Percentiles rank a stretch among this genome's conserved stretches.
Conservation (phyloP, 1,140 invertebrate species). For the Brachionus asplanchnoidis region DNA sequence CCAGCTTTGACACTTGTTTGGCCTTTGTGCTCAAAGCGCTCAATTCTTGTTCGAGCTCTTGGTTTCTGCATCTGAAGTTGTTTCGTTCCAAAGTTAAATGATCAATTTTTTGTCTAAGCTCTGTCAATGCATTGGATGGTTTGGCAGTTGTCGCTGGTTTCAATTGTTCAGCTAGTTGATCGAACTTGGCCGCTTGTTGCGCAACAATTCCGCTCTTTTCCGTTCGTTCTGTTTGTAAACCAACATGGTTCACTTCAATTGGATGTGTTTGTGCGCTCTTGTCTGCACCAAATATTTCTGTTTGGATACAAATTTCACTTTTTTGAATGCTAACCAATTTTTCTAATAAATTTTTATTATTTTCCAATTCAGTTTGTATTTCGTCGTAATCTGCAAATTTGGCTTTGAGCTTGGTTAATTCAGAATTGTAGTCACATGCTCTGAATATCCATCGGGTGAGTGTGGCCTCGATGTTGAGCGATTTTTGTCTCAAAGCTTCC, state of each 20-base stretch:
- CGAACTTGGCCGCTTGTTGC: conserved; percentile 15
- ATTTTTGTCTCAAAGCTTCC: conserved; percentile 25
- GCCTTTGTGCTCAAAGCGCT: background rate
- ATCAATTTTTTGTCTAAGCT: conserved; percentile 5
- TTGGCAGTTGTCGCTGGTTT: background rate
- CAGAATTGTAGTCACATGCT: conserved; percentile 30
- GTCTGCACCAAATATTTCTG: background rate
- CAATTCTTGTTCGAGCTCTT: background rate
- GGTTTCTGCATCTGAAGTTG: background rate
- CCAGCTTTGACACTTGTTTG: background rate
- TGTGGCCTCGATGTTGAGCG: background rate
- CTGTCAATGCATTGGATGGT: background rate
- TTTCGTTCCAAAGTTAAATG: conserved; percentile 8
- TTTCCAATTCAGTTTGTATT: background rate
- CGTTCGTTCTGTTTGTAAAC: background rate
- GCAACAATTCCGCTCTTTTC: background rate
- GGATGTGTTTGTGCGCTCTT: background rate
- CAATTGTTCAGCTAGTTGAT: background rate
- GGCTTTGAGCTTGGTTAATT: conserved; percentile 15
- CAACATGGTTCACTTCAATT: background rate
- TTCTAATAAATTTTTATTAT: background rate
- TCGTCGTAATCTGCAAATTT: background rate
- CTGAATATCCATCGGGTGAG: conserved; percentile 26
- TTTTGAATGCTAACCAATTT: background rate
- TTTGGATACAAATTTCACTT: background rate